These are phyloP conservation scores for Pangasius mekongensis DNA, from an alignment of 2,797 vertebrate species.

Conservation along the genomic window DNA sequence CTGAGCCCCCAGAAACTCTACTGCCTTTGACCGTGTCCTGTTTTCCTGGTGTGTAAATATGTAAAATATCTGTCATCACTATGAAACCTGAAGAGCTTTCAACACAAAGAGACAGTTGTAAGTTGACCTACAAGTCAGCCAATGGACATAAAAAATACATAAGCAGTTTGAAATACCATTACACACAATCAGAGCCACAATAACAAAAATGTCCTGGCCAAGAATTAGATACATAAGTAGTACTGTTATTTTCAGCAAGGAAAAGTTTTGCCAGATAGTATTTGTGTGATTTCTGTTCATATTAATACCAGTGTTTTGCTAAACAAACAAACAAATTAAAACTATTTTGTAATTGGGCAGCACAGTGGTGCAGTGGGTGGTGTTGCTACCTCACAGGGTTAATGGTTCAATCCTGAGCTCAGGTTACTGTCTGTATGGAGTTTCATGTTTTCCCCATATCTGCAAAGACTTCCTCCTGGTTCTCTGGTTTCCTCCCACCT, in stretches of 20 bases:
- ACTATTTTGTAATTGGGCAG: neutral
- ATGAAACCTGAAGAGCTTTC: constrained; percentile 12
- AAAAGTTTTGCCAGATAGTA: neutral
- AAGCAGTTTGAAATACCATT: neutral
- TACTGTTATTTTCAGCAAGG: neutral
- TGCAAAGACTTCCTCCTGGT: neutral
- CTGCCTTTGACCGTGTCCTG: neutral
- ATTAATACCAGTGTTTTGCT: neutral
- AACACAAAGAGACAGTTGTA: constrained; percentile 2
- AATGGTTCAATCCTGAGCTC: neutral
- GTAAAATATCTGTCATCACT: constrained; percentile 3
- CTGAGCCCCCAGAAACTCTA: no score
- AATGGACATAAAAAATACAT: constrained; percentile 24
- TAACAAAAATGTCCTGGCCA: neutral
- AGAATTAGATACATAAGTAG: neutral
- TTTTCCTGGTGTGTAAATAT: neutral
- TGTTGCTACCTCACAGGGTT: neutral
- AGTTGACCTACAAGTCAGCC: constrained; percentile 9
- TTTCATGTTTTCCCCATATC: neutral
- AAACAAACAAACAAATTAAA: neutral
- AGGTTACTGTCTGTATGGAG: neutral
- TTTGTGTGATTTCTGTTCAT: neutral
- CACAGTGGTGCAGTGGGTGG: neutral
- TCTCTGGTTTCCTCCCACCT: constrained; percentile 6
- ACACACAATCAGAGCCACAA: constrained; percentile 8